A percentile compares a stretch with the other conserved stretches of the same genome.
Evolutionary conservation across 2,113 vertebrate species (phyloP).

Genomic region (Mirounga angustirostris): DNA sequence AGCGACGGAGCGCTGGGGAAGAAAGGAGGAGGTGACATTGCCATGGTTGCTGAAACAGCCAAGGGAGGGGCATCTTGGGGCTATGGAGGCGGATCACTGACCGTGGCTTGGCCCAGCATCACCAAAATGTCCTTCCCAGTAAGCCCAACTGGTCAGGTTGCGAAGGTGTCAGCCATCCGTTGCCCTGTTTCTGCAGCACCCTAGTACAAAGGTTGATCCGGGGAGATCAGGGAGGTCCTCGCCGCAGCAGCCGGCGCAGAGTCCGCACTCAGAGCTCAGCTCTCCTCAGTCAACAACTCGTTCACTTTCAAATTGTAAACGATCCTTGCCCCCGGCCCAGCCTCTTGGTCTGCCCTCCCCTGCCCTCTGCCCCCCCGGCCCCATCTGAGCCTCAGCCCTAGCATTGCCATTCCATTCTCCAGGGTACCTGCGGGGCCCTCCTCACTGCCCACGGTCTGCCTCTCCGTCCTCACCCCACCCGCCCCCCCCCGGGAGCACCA

Average conservation of each 20-base stretch:
- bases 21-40: background rate
- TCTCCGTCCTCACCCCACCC: background rate
- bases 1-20: background rate
- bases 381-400: background rate
- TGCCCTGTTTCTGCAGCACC: background rate
- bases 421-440: background rate
- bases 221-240: background rate
- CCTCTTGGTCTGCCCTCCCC: background rate
- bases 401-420: too few relatives aligned
- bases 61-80: background rate
- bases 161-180: background rate
- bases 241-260: background rate
- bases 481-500: rapidly evolving
- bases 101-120: background rate
- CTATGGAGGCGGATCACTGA: background rate
- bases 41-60: background rate
- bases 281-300: background rate
- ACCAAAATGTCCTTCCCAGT: background rate
- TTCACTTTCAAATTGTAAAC: background rate
- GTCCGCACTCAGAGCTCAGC: background rate
- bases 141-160: background rate
- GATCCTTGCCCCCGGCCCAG: background rate
- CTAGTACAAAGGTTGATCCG: background rate
- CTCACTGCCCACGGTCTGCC: background rate
- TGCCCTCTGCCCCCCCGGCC: background rate